Evolutionary conservation across 1,140 invertebrate species (phyloP).

Genomic region (Arion vulgaris): DNA sequence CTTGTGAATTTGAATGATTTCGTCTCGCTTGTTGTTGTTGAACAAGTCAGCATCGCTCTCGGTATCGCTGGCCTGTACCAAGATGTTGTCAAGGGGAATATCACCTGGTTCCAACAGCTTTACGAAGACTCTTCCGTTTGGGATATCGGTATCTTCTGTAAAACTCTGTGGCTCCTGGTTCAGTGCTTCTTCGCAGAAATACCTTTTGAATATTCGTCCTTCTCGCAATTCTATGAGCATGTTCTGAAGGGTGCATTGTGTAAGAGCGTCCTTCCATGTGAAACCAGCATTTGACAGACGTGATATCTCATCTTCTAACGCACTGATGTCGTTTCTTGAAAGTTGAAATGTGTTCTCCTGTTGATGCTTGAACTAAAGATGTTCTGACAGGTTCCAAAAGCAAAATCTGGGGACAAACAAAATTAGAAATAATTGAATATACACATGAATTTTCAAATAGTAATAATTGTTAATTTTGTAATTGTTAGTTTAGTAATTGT

Average conservation of each 20-base stretch:
- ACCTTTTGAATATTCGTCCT: constrained; percentile 41
- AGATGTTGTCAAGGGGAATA: background rate
- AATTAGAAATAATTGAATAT: constrained; percentile 26
- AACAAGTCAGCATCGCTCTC: constrained; percentile 22
- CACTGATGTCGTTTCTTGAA: constrained; percentile 40
- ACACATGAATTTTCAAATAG: too few relatives aligned
- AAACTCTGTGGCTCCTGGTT: too few relatives aligned
- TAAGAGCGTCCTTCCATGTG: constrained; percentile 57
- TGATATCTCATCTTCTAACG: constrained; percentile 47
- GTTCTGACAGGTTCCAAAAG: constrained; percentile 55
- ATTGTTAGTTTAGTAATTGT: too few relatives aligned
- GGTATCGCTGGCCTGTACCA: background rate
- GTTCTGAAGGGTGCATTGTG: constrained; percentile 61
- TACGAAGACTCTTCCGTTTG: constrained; percentile 45
- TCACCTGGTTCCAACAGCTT: constrained; percentile 44
- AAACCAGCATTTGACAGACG: constrained; percentile 51
- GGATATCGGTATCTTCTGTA: constrained; percentile 37
- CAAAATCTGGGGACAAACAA: constrained; percentile 51
- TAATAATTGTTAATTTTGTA: too few relatives aligned
- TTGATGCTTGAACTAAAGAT: constrained; percentile 6
- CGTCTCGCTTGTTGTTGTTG: constrained; percentile 58
- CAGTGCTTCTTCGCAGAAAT: constrained; percentile 47
- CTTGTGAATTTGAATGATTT: constrained; percentile 62
- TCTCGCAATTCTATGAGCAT: constrained; percentile 46
- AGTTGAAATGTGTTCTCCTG: constrained; percentile 45